A percentile compares a stretch with the other conserved stretches of the same genome.
Evolutionary conservation across 2,888 invertebrate species (phyloP).

Genomic region (Lamproptera curius): DNA sequence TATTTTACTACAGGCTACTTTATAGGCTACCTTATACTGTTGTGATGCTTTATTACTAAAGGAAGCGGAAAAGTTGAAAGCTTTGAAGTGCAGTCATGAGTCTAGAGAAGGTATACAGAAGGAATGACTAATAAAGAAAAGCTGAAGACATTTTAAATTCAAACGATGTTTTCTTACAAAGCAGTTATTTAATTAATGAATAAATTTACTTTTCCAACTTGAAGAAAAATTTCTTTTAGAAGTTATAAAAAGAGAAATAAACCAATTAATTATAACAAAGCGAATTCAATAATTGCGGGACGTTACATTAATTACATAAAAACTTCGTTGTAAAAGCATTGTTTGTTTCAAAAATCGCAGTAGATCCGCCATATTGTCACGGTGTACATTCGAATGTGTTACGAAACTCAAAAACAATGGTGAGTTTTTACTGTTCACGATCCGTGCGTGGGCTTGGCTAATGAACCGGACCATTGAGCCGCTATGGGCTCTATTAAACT

Average conservation of each 20-base stretch:
- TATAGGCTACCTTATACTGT: not conserved
- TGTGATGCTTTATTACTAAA: not conserved
- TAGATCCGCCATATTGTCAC: not conserved
- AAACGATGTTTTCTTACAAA: too few species aligned
- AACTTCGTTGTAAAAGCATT: too few species aligned
- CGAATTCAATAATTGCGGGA: not conserved
- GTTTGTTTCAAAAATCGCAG: too few species aligned
- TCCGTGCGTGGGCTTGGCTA: conserved; percentile 52
- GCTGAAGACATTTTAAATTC: not conserved
- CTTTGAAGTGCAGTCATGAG: not conserved
- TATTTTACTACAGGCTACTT: too few species aligned
- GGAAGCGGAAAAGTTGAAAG: conserved; percentile 1
- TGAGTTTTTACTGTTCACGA: conserved; percentile 41
- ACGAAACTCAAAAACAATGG: conserved; percentile 43
- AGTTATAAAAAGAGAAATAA: not conserved
- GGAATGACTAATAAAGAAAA: not conserved
- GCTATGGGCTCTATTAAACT: conserved; percentile 9
- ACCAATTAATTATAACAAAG: not conserved
- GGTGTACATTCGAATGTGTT: conserved; percentile 21
- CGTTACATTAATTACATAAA: not conserved
- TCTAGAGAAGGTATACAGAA: not conserved
- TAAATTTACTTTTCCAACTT: too few species aligned
- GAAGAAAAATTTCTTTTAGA: not conserved
- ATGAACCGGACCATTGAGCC: conserved; percentile 37
- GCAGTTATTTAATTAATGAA: too few species aligned